Evolutionary conservation across 2,888 invertebrate genomes (phyloP).

Genomic region (Ophion slaviceki): DNA sequence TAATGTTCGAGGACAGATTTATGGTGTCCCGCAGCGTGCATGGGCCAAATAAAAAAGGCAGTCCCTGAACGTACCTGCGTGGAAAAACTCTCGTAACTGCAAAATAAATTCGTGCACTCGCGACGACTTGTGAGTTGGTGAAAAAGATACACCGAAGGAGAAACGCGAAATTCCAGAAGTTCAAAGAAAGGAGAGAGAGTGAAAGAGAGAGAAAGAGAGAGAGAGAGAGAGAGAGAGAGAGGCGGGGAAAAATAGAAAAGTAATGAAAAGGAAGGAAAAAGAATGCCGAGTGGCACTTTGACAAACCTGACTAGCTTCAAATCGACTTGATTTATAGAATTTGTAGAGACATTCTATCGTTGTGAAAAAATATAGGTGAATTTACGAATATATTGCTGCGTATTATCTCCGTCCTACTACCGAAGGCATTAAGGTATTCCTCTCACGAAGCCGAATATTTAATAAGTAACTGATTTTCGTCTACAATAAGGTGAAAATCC

Average conservation of each 20-base stretch:
- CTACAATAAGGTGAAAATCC: too few relatives aligned
- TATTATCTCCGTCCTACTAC: neutral
- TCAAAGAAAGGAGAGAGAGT: neutral
- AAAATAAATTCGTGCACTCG: slow-evolving; percentile 58
- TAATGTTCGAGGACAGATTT: slow-evolving; percentile 47
- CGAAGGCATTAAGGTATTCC: neutral
- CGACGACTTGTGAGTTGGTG: slow-evolving; percentile 30
- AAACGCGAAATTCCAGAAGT: slow-evolving; percentile 33
- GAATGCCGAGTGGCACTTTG: slow-evolving; percentile 24
- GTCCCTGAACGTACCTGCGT: slow-evolving; percentile 18
- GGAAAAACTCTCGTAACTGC: slow-evolving; percentile 33
- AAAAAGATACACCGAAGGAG: slow-evolving; percentile 26
- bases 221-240: slow-evolving; percentile 1
- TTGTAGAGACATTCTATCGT: slow-evolving; percentile 62
- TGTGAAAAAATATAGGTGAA: slow-evolving; percentile 29
- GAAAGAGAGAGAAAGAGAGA: neutral
- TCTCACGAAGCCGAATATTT: too few relatives aligned
- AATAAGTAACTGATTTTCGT: too few relatives aligned
- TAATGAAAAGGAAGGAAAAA: neutral
- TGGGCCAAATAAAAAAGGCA: slow-evolving; percentile 27
- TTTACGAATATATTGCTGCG: slow-evolving; percentile 32
- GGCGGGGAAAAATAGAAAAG: neutral
- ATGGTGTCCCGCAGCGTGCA: slow-evolving; percentile 30
- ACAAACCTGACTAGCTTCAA: slow-evolving; percentile 8
- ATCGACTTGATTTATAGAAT: slow-evolving; percentile 64